Evolutionary conservation across 2,797 vertebrate species (phyloP), one percentile per base, ranked within the genome.

Genomic region (Taenioides sp.): DNA sequence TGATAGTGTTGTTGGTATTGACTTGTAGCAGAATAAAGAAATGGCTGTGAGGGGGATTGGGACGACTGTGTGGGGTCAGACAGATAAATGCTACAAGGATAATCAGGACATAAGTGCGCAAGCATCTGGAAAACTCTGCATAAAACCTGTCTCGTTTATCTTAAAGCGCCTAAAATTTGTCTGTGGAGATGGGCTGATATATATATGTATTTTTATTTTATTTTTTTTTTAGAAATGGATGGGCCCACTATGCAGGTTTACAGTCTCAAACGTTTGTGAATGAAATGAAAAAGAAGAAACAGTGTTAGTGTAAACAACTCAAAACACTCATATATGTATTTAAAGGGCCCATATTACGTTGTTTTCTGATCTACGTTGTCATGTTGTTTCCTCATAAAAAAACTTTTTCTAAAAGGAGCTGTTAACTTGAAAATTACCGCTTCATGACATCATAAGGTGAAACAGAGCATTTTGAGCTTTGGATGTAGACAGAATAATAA

Each of bases 1-100:
- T 90, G 80, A 89, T 85, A 85, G 70, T 86, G 72, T 83, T 85
- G 80, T 75, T 76, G 82, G 77, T 79, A 80, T 84, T 86, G 72
- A 80, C 76, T 84, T 79, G 70, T 34, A 47, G 69, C 54, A 79
- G 72, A 83, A 81, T 74, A 89, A 87, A 88, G 70, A 74, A 80
- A 63, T 61, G 31, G 34, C 79, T 78, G 77, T 34, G 31, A 34
- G 31, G 31, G 28, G 31, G 31, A 7, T 34, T 4, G 7, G 31
- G 31, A 7, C 6, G 31, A 34, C 31, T 34, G 31, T 34, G 81
- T 79, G 80, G 82, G 69, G 78, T 78, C 70, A 73, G 74, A 72
- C 64, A 73, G 78, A 87, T 78, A 81, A 86, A 80, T 62, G 43
- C 74, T 67, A 66, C 69, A 61, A 57, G 78, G 71, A 77, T 81